These are phyloP conservation scores for Tangara arthus DNA, from an alignment of 2,797 vertebrate genomes.

Conservation along the genomic window DNA sequence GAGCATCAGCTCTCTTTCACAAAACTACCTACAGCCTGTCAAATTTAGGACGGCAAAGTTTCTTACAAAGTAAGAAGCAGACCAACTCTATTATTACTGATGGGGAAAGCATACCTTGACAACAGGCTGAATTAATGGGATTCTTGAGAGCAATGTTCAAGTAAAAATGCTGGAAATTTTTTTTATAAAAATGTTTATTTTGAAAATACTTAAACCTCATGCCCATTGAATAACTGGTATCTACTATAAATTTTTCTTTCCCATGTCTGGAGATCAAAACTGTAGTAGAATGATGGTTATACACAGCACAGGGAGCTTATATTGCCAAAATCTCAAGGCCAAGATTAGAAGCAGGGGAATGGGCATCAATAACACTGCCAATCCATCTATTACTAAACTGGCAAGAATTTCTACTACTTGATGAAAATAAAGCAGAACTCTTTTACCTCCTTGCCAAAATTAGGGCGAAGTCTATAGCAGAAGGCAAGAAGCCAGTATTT, in stretches of 20 bases:
- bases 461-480: neutral
- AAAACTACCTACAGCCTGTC: neutral
- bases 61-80: neutral
- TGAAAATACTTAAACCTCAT: neutral
- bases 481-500: slow-evolving; percentile 38
- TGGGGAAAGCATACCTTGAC: neutral
- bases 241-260: neutral
- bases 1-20: neutral
- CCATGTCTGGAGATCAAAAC: neutral
- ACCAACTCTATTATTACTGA: neutral
- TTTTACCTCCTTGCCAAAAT: slow-evolving; percentile 37
- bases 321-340: slow-evolving; percentile 6
- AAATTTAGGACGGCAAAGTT: neutral
- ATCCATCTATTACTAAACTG: slow-evolving; percentile 35
- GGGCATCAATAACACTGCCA: slow-evolving; percentile 19
- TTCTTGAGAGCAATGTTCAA: rapidly evolving
- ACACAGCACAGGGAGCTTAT: neutral
- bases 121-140: neutral
- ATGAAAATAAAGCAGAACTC: slow-evolving; percentile 28
- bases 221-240: neutral
- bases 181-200: neutral
- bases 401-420: slow-evolving; percentile 29
- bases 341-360: neutral
- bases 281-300: neutral
- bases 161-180: neutral